Conservation (phyloP, 1,140 invertebrate genomes). For the Trachymyrmex septentrionalis region DNA sequence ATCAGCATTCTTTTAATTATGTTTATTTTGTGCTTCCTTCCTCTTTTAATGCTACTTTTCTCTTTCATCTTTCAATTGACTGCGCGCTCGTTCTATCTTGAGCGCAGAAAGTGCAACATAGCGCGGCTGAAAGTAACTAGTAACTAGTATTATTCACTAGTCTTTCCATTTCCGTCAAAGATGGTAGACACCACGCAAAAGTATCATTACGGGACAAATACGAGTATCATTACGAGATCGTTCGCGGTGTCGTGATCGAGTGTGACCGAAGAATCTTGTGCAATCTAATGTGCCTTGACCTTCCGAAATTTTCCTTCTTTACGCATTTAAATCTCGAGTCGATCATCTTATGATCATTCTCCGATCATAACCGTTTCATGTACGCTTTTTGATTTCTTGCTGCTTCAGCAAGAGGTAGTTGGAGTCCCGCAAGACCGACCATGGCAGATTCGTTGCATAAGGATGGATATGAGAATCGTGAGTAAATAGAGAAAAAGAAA, state of each 20-base stretch:
- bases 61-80: background rate
- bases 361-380: conserved; percentile 61
- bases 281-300: background rate
- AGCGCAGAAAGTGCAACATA: background rate
- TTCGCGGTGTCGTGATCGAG: conserved; percentile 34
- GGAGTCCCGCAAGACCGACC: background rate
- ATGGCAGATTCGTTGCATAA: conserved; percentile 77
- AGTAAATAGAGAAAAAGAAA: conserved; percentile 54
- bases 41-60: background rate
- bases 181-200: conserved; percentile 61
- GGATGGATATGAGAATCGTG: conserved; percentile 76
- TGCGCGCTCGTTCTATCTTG: background rate
- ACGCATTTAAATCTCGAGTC: conserved; percentile 11
- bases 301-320: background rate
- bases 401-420: background rate
- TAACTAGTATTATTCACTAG: conserved; percentile 12
- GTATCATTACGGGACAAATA: conserved; percentile 49
- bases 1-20: background rate
- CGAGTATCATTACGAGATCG: conserved; percentile 18
- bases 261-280: background rate
- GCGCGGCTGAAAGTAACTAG: background rate
- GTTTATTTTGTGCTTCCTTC: background rate
- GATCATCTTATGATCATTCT: conserved; percentile 13
- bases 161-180: conserved; percentile 63
- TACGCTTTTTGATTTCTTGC: conserved; percentile 40